Evolutionary conservation across 2,888 invertebrate species (phyloP), one percentile per base, ranked within the genome.

Genomic region (Lasioglossum oenotherae): DNA sequence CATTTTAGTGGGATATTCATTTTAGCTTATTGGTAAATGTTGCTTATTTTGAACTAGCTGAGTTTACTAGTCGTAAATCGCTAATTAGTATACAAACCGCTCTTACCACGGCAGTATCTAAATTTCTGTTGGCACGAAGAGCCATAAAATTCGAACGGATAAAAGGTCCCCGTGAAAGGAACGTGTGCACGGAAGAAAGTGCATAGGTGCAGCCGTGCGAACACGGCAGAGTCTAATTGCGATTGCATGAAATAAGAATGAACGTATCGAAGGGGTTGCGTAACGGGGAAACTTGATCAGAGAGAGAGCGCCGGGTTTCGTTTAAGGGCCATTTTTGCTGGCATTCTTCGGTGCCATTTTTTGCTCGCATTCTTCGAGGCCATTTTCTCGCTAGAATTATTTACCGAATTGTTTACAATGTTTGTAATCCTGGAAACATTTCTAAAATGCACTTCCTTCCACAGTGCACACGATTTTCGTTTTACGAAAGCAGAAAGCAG

Each of bases 181-280:
- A 46, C 49, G 35, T 46, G 31, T 12, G 69, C 69, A 12, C 49
- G 31, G 49, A 35, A 31, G 49, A 74, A 57, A 38, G 53, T 57
- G 23, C 57, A 60, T 38, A 60, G 38, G 53, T 69, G 69, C 69
- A 69, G 69, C 69, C 38, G 69, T 10, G 38, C 69, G 69, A 69
- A 53, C 57, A 35, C 53, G 38, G 38, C n/a, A 74, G 35, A 57
- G 57, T 74, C 74, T n/a, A 16, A 74, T 74, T 74, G 53, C 74
- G 38, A 69, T 69, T 23, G 69, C 49, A 57, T 31, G 53, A 38
- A 75, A 60, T 57, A 38, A 57, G 53, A n/a, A 74, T 14, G n/a
- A 74, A 38, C 74, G 53, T 35, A 31, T 35, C 53, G 35, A 23
- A 16, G 23, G 16, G 31, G 14, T 74, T 74, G 46, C 53, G 23